Percentiles rank a stretch among this genome's conserved stretches.
These are phyloP conservation scores for Caretta caretta DNA, from an alignment of 2,113 vertebrate genomes.

Conservation along the genomic window DNA sequence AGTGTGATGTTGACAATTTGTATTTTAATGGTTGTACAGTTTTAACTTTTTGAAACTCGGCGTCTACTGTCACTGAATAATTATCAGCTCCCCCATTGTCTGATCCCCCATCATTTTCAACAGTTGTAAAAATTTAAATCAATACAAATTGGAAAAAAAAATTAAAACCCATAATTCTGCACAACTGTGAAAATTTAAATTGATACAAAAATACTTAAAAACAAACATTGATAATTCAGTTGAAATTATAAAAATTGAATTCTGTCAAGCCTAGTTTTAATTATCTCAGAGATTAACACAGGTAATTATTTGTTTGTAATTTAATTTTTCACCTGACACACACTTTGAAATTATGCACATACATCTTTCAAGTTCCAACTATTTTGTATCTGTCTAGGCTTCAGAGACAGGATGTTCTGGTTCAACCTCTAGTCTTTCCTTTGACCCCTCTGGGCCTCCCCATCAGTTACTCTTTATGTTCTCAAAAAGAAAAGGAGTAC, in stretches of 20 bases:
- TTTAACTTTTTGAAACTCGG: background rate
- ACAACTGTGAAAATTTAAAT: background rate
- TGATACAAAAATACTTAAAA: background rate
- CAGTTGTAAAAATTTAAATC: background rate
- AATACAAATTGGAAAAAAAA: background rate
- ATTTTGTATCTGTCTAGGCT: background rate
- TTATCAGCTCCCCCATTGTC: background rate
- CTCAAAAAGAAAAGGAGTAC: no score
- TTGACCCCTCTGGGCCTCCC: background rate
- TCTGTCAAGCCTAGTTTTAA: background rate
- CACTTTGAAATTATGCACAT: background rate
- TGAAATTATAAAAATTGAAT: background rate
- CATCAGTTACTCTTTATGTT: background rate
- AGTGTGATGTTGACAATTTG: background rate
- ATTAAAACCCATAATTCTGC: background rate
- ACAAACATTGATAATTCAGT: background rate
- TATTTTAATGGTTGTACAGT: background rate
- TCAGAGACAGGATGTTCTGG: background rate
- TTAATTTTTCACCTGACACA: background rate
- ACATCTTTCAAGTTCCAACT: background rate
- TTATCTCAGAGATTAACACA: background rate
- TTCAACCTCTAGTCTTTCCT: background rate
- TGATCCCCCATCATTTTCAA: background rate
- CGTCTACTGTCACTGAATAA: background rate
- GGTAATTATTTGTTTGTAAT: background rate